Evolutionary conservation across 2,888 invertebrate species (phyloP).

Genomic region (Pachymerium ferrugineum): DNA sequence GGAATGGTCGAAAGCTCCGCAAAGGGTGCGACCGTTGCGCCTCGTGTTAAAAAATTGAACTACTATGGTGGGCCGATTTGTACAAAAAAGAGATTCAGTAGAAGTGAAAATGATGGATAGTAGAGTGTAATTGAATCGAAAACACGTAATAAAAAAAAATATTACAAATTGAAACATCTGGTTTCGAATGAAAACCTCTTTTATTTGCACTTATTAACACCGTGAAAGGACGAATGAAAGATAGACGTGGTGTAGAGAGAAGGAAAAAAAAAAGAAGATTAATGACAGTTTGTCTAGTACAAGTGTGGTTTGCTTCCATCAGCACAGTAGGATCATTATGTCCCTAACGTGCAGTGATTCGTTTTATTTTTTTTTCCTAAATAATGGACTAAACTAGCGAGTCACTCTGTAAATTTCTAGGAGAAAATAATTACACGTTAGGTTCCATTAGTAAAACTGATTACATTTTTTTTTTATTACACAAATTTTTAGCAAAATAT

Average conservation of each 20-base stretch:
- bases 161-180: conserved; percentile 5
- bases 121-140: neutral
- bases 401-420: neutral
- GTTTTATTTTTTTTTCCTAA: neutral
- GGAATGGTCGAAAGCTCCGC: neutral
- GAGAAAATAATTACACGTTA: neutral
- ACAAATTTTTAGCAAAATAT: neutral
- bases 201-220: neutral
- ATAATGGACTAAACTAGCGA: neutral
- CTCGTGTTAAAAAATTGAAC: neutral
- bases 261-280: neutral
- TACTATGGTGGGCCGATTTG: neutral
- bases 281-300: conserved; percentile 23
- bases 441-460: neutral
- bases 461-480: too few species aligned
- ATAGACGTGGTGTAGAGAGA: neutral
- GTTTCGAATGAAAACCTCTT: neutral
- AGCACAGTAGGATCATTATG: conserved; percentile 27
- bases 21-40: neutral
- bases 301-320: conserved; percentile 23
- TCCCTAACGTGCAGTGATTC: conserved; percentile 10
- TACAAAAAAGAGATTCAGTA: neutral
- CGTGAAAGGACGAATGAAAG: neutral
- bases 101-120: neutral
- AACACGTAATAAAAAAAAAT: neutral